Percentiles rank a stretch among this genome's conserved stretches.
phyloP scores from a whole-genome alignment of 2,888 invertebrate species.

The Trachelus iudaicus region DNA sequence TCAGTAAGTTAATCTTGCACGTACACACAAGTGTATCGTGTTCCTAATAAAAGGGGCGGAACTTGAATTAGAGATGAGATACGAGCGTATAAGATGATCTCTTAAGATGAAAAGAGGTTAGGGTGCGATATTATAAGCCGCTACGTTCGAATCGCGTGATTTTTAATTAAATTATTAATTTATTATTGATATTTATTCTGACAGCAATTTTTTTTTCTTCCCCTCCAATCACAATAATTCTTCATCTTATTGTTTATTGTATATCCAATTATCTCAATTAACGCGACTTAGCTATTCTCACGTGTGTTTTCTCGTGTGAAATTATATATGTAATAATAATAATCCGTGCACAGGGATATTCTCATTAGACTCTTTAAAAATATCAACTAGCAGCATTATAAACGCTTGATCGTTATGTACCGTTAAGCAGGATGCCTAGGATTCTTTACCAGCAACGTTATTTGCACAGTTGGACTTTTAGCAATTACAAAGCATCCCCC shows the following conservation, averaged over 20 bases:
- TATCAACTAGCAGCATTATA: neutral
- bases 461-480: neutral
- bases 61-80: neutral
- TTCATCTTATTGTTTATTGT: neutral
- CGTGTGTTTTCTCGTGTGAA: neutral
- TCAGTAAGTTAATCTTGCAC: neutral
- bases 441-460: neutral
- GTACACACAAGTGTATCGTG: neutral
- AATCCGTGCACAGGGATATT: neutral
- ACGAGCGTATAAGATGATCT: neutral
- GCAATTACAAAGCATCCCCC: neutral
- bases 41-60: neutral
- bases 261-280: neutral
- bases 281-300: neutral
- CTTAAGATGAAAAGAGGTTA: neutral
- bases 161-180: neutral
- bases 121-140: neutral
- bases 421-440: neutral
- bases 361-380: neutral
- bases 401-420: neutral
- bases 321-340: neutral
- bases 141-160: neutral
- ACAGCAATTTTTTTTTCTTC: neutral
- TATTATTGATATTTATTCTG: neutral
- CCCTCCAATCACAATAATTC: neutral